A percentile compares a stretch with the other conserved stretches of the same genome.
phyloP scores from a whole-genome alignment of 2,113 vertebrate species.

The Zingel zingel region DNA sequence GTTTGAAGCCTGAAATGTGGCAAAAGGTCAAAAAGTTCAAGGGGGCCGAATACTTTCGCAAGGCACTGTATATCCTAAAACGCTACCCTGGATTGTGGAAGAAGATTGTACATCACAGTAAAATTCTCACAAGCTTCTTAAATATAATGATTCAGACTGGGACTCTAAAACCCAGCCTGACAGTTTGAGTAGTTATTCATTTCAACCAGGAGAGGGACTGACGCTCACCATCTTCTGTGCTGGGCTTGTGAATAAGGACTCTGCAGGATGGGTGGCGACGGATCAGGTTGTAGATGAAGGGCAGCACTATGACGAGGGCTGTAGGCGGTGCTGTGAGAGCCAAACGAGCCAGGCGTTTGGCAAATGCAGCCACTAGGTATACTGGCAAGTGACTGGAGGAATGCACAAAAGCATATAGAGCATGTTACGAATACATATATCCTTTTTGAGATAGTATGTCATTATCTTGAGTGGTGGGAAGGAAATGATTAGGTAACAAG shows the following conservation, averaged over 20 bases:
- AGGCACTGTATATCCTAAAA: not conserved
- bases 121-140: not conserved
- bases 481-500: not conserved
- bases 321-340: slow-evolving; percentile 91
- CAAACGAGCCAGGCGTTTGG: slow-evolving; percentile 92
- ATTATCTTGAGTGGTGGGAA: not conserved
- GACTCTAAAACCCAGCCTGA: not conserved
- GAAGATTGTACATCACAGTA: not conserved
- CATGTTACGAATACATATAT: not conserved
- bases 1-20: too few species aligned
- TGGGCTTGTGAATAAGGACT: slow-evolving; percentile 90
- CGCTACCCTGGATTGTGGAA: not conserved
- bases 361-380: slow-evolving; percentile 94
- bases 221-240: slow-evolving; percentile 69
- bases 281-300: slow-evolving; percentile 95
- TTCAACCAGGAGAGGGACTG: not conserved
- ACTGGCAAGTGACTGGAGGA: slow-evolving; percentile 90
- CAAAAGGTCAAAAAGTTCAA: too few species aligned
- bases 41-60: too few species aligned
- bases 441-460: not conserved
- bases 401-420: slow-evolving; percentile 15
- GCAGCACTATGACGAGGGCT: slow-evolving; percentile 90
- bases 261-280: slow-evolving; percentile 92
- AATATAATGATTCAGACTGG: not conserved
- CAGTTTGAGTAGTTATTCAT: too few species aligned